A percentile compares a stretch with the other conserved stretches of the same genome.
Conservation (phyloP, 2,797 vertebrate genomes). For the Acrossocheilus wenchowensis region DNA sequence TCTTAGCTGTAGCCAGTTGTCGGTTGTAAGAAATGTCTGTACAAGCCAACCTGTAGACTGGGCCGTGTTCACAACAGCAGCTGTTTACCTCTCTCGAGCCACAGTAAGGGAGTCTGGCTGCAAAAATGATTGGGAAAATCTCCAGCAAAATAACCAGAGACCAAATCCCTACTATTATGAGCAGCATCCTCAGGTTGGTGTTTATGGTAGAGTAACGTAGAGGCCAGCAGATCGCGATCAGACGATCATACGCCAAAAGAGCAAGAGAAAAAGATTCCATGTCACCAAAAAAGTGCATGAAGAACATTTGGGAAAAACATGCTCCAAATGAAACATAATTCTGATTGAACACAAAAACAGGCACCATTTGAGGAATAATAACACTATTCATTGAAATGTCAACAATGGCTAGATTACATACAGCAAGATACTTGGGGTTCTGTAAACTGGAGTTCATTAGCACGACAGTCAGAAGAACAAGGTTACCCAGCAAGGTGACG, state of each 20-base stretch:
- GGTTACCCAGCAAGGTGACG: constrained; percentile 56
- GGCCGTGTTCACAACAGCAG: constrained; percentile 63
- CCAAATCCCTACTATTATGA: constrained; percentile 57
- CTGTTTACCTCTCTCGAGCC: constrained; percentile 52
- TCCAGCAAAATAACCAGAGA: constrained; percentile 57
- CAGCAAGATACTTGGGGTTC: constrained; percentile 70
- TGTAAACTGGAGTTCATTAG: constrained; percentile 63
- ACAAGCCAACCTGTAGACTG: constrained; percentile 59
- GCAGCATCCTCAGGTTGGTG: constrained; percentile 55
- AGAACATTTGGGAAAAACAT: constrained; percentile 66
- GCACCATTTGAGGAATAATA: constrained; percentile 66
- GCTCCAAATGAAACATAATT: constrained; percentile 55
- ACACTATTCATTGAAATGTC: constrained; percentile 67
- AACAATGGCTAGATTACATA: constrained; percentile 69
- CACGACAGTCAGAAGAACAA: constrained; percentile 45
- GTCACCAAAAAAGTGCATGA: constrained; percentile 65
- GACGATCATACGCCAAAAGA: constrained; percentile 62
- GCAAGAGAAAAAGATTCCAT: constrained; percentile 65
- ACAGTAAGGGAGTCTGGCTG: constrained; percentile 58
- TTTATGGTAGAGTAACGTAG: constrained; percentile 61
- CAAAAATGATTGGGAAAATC: constrained; percentile 53
- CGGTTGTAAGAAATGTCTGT: constrained; percentile 55
- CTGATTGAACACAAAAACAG: constrained; percentile 60
- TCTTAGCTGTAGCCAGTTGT: constrained; percentile 49
- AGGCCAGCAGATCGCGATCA: constrained; percentile 63